Conservation (phyloP, 2,888 invertebrate species). For the Dolichopus griseipennis region DNA sequence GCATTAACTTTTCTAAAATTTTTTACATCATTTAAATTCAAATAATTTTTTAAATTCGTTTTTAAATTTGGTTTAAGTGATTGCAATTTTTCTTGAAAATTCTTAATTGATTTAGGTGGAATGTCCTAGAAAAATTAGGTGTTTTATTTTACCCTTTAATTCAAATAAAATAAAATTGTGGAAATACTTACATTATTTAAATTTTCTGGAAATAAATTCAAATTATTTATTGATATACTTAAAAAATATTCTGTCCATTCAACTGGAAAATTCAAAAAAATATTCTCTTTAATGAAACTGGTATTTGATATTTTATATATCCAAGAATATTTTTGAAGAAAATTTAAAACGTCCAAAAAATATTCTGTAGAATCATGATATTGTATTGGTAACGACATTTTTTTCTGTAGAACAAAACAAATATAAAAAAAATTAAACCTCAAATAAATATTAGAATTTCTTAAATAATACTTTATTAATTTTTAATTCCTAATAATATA, state of each 20-base stretch:
- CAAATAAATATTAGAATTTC: neutral
- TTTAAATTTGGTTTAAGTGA: constrained; percentile 23
- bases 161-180: no score
- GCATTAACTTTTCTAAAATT: constrained; percentile 41
- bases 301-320: constrained; percentile 59
- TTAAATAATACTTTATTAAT: neutral
- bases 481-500: constrained; percentile 10
- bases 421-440: neutral
- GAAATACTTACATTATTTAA: constrained; percentile 27
- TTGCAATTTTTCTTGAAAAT: constrained; percentile 35
- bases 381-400: constrained; percentile 38
- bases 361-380: constrained; percentile 42
- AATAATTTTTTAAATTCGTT: neutral
- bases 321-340: constrained; percentile 54
- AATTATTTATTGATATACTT: constrained; percentile 38
- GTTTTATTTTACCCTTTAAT: neutral
- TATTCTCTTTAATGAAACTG: constrained; percentile 49
- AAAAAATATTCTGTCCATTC: constrained; percentile 47
- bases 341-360: constrained; percentile 48
- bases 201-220: constrained; percentile 45
- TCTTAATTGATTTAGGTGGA: constrained; percentile 41
- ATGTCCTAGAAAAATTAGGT: constrained; percentile 30
- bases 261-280: constrained; percentile 48
- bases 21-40: neutral
- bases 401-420: neutral